Evolutionary conservation across 2,888 invertebrate species (phyloP).

Genomic region (Drosophila cognata): DNA sequence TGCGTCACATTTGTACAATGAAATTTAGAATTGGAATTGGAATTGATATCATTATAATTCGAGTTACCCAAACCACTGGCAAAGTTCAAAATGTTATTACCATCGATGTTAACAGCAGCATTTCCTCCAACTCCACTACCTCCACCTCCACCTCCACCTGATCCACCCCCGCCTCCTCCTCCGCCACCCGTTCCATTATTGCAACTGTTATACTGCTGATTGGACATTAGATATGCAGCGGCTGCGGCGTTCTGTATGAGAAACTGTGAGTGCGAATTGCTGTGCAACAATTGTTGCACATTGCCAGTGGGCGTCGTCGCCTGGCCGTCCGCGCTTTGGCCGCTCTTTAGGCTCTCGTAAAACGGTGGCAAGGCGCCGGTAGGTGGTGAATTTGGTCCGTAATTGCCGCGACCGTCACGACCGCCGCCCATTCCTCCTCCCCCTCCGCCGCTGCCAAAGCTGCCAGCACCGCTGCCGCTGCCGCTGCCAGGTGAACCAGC

Average conservation of each 20-base stretch:
- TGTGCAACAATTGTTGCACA: constrained; percentile 43
- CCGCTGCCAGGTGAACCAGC: constrained; percentile 69
- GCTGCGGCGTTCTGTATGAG: constrained; percentile 88
- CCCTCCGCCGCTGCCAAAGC: constrained; percentile 89
- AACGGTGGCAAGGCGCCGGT: constrained; percentile 95
- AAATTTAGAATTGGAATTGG: constrained; percentile 76
- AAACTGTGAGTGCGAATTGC: constrained; percentile 87
- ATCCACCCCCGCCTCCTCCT: constrained; percentile 46
- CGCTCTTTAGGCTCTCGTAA: constrained; percentile 93
- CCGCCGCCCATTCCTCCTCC: constrained; percentile 91
- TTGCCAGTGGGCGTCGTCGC: constrained; percentile 46
- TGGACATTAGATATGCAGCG: constrained; percentile 87
- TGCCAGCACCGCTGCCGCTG: constrained; percentile 86
- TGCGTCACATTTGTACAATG: constrained; percentile 58
- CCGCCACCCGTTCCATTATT: constrained; percentile 17
- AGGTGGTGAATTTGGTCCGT: constrained; percentile 94
- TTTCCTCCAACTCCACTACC: constrained; percentile 58
- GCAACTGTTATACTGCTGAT: constrained; percentile 71
- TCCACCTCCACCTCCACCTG: constrained; percentile 86
- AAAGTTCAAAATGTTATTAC: constrained; percentile 84
- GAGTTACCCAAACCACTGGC: constrained; percentile 78
- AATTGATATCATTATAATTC: constrained; percentile 78
- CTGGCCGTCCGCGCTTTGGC: constrained; percentile 86
- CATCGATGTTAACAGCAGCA: constrained; percentile 58
- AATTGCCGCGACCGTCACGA: constrained; percentile 93